phyloP scores from a whole-genome alignment of 2,797 vertebrate species.

The Ctenochaetus hawaiiensis region DNA sequence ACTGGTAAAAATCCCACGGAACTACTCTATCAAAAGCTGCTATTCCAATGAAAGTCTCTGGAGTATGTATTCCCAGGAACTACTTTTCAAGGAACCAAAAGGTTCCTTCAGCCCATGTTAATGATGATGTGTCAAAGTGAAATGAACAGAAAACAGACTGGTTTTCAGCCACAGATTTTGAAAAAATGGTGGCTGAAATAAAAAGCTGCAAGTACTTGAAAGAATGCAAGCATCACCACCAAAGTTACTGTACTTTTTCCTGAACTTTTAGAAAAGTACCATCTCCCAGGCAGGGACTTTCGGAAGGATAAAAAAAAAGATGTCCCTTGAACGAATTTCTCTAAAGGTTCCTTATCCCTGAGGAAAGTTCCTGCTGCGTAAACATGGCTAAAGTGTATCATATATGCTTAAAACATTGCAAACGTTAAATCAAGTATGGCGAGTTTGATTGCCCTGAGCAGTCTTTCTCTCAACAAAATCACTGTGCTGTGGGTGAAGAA shows the following conservation, averaged over 20 bases:
- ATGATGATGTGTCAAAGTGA: too few species aligned
- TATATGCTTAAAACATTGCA: slow-evolving; percentile 16
- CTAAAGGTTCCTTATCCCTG: background rate
- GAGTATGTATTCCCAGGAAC: too few species aligned
- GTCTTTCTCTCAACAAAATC: slow-evolving; percentile 23
- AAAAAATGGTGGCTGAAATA: background rate
- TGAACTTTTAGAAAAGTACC: background rate
- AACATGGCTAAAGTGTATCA: slow-evolving; percentile 2
- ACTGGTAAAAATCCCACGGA: background rate
- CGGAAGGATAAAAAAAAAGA: too few species aligned
- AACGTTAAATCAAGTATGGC: slow-evolving; percentile 38
- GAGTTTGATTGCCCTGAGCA: slow-evolving; percentile 36
- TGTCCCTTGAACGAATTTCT: too few species aligned
- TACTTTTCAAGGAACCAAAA: too few species aligned
- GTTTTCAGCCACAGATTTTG: too few species aligned
- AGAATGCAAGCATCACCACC: background rate
- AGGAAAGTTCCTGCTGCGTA: background rate
- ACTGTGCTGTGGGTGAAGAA: slow-evolving; percentile 40
- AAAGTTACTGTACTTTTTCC: background rate
- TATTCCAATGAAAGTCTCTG: too few species aligned
- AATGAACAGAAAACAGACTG: background rate
- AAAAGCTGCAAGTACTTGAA: background rate
- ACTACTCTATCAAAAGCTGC: background rate
- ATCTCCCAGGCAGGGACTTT: too few species aligned
- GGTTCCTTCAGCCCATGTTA: too few species aligned